Base-by-base conservation (phyloP, 2,888 invertebrate genomes). In the Netelia inedita region DNA sequence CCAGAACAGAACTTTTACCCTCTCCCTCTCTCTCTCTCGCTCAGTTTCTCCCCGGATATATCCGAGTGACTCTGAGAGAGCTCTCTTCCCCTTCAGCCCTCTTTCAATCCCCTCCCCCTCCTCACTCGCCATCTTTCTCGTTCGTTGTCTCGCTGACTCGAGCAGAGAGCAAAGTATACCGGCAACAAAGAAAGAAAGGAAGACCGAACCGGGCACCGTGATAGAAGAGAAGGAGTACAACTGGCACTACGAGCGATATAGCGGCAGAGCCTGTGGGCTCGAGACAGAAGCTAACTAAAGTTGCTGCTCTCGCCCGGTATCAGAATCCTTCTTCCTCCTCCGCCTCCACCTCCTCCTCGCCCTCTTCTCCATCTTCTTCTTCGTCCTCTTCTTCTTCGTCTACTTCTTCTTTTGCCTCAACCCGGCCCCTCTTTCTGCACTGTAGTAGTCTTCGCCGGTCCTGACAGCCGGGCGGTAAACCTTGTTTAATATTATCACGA, bases 201-300 rank as follows among this genome's bases (percentile, higher is more conserved):
- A 14, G 61, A 66, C 19, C 57, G 28, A 68, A 43, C 23, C 35
- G n/a, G 59, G 81, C 11, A 61, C 23, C 10, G 53, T 41, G 11
- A 16, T 16, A 41, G 21, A 28, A 65, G 28, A 73, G 59, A 46
- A 73, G 78, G 68, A 65, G 53, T 63, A 61, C 41, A 78, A 41
- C 72, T 59, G 55, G 76, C 72, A 68, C 11, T 72, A 76, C 16
- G 55, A 55, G 55, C 61, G 43, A 23, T 11, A 72, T 14, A 50
- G 50, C 71, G 73, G 46, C n/a, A 19, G 50, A 82, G 78, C 82
- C 82, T 61, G 68, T 79, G 68, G 82, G 73, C 46, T 57, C 21
- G 73, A 79, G 82, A 82, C 82, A 82, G 82, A 78, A 82, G 82
- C 82, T 78, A 78, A 78, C 82, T 61, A 79, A 82, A 82, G 82